phyloP scores from a whole-genome alignment of 2,888 invertebrate species.

The Proisotoma minuta region DNA sequence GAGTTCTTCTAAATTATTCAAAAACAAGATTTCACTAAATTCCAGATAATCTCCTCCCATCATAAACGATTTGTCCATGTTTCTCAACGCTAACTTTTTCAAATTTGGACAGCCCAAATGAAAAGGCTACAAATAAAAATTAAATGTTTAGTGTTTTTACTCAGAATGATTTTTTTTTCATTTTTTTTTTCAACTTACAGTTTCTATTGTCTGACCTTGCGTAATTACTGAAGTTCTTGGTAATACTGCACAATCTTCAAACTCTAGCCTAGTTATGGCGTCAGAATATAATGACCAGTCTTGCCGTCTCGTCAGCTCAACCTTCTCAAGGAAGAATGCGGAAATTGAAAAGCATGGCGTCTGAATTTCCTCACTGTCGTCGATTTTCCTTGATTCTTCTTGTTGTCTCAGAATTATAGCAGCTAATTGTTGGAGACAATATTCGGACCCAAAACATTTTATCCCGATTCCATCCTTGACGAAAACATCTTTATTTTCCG shows the following conservation, averaged over 20 bases:
- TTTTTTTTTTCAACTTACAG: not conserved
- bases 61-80: slow-evolving; percentile 31
- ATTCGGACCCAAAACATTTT: slow-evolving; percentile 11
- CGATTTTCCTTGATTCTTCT: not conserved
- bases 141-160: not conserved
- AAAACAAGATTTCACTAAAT: slow-evolving; percentile 21
- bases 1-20: slow-evolving; percentile 22
- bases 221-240: slow-evolving; percentile 24
- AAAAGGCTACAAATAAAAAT: slow-evolving; percentile 21
- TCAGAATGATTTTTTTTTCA: not conserved
- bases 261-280: slow-evolving; percentile 34
- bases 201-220: too few species aligned
- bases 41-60: slow-evolving; percentile 31
- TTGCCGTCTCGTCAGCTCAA: slow-evolving; percentile 29
- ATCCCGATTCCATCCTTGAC: slow-evolving; percentile 11
- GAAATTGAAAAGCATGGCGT: slow-evolving; percentile 23
- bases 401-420: too few species aligned
- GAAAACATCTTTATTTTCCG: not conserved
- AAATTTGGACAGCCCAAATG: slow-evolving; percentile 25
- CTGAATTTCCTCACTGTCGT: not conserved
- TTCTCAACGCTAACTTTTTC: slow-evolving; percentile 20
- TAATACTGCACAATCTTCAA: slow-evolving; percentile 35
- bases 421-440: slow-evolving; percentile 14
- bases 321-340: slow-evolving; percentile 25
- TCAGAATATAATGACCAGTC: slow-evolving; percentile 31